These are phyloP conservation scores for Hyposmocoma kahamanoa DNA, from an alignment of 1,140 invertebrate species.

Conservation along the genomic window DNA sequence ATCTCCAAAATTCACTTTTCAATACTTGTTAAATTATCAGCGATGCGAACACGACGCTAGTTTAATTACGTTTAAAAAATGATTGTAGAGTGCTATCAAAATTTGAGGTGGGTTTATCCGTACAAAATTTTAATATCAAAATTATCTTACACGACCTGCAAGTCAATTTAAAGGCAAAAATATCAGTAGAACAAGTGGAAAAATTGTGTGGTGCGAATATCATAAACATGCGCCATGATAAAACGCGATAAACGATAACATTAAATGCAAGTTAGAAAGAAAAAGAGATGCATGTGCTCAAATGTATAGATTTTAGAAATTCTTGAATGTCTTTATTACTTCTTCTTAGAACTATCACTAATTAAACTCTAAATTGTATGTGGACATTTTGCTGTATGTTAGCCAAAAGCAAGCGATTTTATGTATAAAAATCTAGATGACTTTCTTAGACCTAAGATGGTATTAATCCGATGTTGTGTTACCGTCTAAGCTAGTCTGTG, in stretches of 20 bases:
- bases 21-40: background rate
- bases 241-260: background rate
- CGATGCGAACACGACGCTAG: too few species aligned
- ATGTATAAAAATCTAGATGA: background rate
- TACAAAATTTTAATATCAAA: too few species aligned
- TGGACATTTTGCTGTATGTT: background rate
- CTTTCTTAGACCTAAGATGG: background rate
- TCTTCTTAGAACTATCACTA: conserved; percentile 31
- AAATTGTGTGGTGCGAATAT: too few species aligned
- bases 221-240: too few species aligned
- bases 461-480: background rate
- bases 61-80: too few species aligned
- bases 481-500: background rate
- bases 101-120: too few species aligned
- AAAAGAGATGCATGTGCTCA: conserved; percentile 39
- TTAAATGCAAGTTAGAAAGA: background rate
- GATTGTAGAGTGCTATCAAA: too few species aligned
- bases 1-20: too few species aligned
- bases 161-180: too few species aligned
- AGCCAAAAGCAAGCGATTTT: background rate
- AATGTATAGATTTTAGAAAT: conserved; percentile 45
- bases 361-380: background rate
- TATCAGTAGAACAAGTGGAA: too few species aligned
- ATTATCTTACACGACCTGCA: too few species aligned
- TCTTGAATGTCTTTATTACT: conserved; percentile 29